These are phyloP conservation scores for Talpa occidentalis DNA, from an alignment of 2,113 vertebrate species.

Conservation along the genomic window DNA sequence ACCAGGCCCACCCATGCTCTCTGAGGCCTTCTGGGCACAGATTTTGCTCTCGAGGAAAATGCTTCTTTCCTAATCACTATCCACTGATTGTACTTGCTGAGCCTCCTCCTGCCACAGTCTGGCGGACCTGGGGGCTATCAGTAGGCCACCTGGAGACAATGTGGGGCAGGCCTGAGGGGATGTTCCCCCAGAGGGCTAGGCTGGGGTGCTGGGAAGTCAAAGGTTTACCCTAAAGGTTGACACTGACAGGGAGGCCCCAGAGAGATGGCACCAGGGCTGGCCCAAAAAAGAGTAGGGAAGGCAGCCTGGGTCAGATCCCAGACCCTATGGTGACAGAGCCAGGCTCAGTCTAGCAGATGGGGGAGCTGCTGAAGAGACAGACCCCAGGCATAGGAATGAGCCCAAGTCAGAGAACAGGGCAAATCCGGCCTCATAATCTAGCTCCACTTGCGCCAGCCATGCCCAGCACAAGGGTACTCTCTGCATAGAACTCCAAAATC, in stretches of 20 bases:
- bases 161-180: neutral
- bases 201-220: neutral
- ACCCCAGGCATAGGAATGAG: neutral
- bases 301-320: neutral
- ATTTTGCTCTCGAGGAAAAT: neutral
- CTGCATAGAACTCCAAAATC: neutral
- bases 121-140: neutral
- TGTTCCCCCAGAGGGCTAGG: too few species aligned
- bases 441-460: neutral
- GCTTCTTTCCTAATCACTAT: neutral
- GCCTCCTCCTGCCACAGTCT: neutral
- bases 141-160: neutral
- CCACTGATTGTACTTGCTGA: neutral
- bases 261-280: neutral
- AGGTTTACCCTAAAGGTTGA: neutral
- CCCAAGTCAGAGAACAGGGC: neutral
- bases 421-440: rapidly evolving
- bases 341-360: neutral
- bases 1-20: neutral
- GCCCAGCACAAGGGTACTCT: neutral
- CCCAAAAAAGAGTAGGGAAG: neutral
- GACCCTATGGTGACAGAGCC: neutral
- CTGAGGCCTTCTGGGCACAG: neutral
- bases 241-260: neutral
- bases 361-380: neutral